Evolutionary conservation across 2,797 vertebrate genomes (phyloP).

Genomic region (Triplophysa bombifrons): DNA sequence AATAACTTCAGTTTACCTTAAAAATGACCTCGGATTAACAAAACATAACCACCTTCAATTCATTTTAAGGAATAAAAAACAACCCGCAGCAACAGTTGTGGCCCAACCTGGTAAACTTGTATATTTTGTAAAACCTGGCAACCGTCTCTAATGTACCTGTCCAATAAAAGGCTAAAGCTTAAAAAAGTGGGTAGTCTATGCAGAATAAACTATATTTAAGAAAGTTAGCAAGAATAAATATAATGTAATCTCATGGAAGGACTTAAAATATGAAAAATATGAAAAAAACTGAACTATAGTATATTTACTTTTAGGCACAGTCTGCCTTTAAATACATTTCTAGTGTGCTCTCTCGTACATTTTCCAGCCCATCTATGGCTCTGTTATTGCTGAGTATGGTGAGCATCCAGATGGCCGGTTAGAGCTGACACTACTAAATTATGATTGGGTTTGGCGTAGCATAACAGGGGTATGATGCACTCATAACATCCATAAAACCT

Average conservation of each 20-base stretch:
- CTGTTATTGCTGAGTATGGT: slow-evolving; percentile 21
- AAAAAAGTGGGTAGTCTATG: too few relatives aligned
- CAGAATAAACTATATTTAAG: neutral
- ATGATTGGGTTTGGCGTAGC: slow-evolving; percentile 51
- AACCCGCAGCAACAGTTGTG: too few relatives aligned
- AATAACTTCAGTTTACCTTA: too few relatives aligned
- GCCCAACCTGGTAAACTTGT: neutral
- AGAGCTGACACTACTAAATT: slow-evolving; percentile 51
- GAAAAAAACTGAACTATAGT: neutral
- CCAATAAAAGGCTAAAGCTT: neutral
- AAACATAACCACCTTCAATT: too few relatives aligned
- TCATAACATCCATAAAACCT: slow-evolving; percentile 38
- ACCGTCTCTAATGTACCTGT: neutral
- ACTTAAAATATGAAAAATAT: neutral
- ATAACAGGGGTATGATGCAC: slow-evolving; percentile 47
- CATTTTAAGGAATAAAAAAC: too few relatives aligned
- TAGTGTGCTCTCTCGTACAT: neutral
- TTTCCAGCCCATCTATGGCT: slow-evolving; percentile 1
- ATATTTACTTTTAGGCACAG: neutral
- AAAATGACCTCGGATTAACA: too few relatives aligned
- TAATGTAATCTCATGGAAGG: neutral
- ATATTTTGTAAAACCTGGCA: neutral
- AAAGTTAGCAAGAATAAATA: neutral
- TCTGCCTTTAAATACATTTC: neutral
- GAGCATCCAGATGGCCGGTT: slow-evolving; percentile 54